Evolutionary conservation across 2,797 vertebrate species (phyloP).

Genomic region (Mico argentatus): DNA sequence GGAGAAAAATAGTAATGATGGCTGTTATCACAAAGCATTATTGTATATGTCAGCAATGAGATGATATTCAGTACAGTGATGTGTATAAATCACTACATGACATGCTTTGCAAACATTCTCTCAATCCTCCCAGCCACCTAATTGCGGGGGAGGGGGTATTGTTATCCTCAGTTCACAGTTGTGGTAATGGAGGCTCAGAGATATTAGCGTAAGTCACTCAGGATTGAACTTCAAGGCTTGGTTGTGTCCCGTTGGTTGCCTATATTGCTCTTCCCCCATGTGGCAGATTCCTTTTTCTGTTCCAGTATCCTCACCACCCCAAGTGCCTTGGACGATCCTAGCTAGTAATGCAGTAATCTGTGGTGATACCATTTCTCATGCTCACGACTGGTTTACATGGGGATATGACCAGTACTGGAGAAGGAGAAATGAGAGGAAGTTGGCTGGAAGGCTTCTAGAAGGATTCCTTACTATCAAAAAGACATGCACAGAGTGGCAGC

Average conservation of each 20-base stretch:
- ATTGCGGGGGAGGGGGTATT: too few relatives aligned
- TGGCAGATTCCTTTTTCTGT: neutral
- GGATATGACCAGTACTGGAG: neutral
- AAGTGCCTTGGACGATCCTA: neutral
- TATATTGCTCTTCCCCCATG: neutral
- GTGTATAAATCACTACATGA: neutral
- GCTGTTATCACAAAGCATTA: neutral
- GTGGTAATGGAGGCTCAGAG: neutral
- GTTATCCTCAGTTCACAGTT: neutral
- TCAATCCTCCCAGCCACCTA: neutral
- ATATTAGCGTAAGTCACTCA: neutral
- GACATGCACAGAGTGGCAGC: neutral
- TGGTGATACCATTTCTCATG: neutral
- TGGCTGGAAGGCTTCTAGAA: neutral
- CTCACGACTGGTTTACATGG: neutral
- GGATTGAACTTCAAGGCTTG: neutral
- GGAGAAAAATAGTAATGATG: neutral
- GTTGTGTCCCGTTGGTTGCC: neutral
- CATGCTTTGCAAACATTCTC: neutral
- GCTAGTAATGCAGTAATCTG: neutral
- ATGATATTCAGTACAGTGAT: neutral
- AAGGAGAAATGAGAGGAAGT: neutral
- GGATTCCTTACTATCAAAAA: neutral
- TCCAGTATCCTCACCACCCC: too few relatives aligned
- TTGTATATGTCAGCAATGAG: neutral